Conservation (phyloP, 2,113 vertebrate genomes). For the Sula dactylatra region DNA sequence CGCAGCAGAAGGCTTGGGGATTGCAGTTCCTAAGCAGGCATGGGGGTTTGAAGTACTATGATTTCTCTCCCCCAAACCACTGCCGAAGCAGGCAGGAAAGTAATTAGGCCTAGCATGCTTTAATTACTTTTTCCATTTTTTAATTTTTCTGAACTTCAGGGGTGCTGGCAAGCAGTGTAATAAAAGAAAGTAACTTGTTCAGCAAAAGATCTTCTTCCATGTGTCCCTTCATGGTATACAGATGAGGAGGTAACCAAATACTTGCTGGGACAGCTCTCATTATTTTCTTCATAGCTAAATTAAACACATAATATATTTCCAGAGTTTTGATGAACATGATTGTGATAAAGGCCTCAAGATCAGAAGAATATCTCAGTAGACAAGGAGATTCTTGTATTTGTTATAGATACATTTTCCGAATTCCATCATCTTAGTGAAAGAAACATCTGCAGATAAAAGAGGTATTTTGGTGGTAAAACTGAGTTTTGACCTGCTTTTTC, state of each 20-base stretch:
- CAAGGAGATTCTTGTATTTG: not conserved
- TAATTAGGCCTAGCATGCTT: constrained; percentile 63
- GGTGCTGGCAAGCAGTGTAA: constrained; percentile 29
- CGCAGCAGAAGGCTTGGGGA: constrained; percentile 7
- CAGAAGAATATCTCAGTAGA: not conserved
- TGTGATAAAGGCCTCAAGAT: not conserved
- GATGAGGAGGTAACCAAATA: constrained; percentile 18
- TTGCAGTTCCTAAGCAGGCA: constrained; percentile 20
- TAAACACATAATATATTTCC: not conserved
- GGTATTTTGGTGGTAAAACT: not conserved
- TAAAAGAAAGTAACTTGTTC: constrained; percentile 8
- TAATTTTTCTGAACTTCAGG: constrained; percentile 72
- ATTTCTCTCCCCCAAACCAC: constrained; percentile 44
- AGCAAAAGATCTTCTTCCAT: not conserved
- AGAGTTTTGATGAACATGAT: not conserved
- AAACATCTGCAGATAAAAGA: not conserved
- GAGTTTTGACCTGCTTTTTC: not conserved
- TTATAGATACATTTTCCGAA: not conserved
- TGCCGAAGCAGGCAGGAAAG: constrained; percentile 19
- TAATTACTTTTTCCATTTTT: constrained; percentile 70
- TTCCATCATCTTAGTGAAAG: not conserved
- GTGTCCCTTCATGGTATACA: not conserved
- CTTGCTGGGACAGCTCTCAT: not conserved
- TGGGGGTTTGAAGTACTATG: not conserved
- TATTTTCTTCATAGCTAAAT: not conserved